Evolutionary conservation across 2,888 invertebrate species (phyloP).

Genomic region (Drosophila nr. fundita): DNA sequence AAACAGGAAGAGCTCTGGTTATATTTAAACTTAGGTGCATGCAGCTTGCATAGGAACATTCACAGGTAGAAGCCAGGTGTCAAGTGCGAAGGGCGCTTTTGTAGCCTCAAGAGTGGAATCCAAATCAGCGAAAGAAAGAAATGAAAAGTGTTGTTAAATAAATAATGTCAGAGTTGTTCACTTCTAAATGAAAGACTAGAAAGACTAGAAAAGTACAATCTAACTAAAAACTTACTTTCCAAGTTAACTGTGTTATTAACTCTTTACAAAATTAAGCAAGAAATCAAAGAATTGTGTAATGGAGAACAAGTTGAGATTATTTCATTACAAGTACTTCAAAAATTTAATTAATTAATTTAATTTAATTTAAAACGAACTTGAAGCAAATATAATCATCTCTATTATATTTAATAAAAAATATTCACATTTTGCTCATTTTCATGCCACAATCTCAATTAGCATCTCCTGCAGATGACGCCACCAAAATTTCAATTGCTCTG

Average conservation of each 20-base stretch:
- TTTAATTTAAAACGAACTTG: too few relatives aligned
- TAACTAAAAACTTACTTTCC: too few relatives aligned
- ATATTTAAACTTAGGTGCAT: constrained; percentile 24
- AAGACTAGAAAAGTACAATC: background rate
- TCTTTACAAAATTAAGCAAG: background rate
- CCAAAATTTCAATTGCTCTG: constrained; percentile 13
- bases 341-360: too few relatives aligned
- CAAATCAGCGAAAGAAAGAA: constrained; percentile 29
- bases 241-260: background rate
- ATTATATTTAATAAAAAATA: background rate
- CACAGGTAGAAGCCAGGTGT: constrained; percentile 17
- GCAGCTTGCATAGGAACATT: constrained; percentile 3
- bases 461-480: constrained; percentile 3
- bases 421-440: background rate
- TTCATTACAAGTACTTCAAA: too few relatives aligned
- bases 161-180: constrained; percentile 7
- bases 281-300: background rate
- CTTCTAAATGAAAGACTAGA: background rate
- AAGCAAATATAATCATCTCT: background rate
- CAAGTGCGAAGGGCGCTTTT: constrained; percentile 54
- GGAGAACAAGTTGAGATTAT: background rate
- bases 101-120: constrained; percentile 12
- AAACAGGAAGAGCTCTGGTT: constrained; percentile 60
- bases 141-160: constrained; percentile 11
- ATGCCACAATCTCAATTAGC: background rate